phyloP scores from a whole-genome alignment of 2,797 vertebrate species.

The Characodon lateralis region DNA sequence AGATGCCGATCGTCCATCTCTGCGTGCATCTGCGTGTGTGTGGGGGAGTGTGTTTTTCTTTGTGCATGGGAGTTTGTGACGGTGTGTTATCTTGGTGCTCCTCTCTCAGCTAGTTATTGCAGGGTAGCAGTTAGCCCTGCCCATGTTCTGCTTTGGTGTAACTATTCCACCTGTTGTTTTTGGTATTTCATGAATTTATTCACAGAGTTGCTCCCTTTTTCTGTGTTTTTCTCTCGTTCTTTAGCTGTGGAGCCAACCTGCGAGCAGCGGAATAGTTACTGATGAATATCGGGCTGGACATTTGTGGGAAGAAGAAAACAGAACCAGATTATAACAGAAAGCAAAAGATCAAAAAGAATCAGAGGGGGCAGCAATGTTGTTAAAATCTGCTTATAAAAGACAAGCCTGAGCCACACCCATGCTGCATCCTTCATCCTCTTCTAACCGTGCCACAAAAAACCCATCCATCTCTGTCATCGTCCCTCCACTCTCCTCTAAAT shows the following conservation, averaged over 20 bases:
- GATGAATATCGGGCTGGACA: conserved; percentile 46
- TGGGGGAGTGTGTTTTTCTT: conserved; percentile 15
- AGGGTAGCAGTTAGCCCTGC: conserved; percentile 35
- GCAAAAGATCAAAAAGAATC: conserved; percentile 9
- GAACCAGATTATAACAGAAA: conserved; percentile 3
- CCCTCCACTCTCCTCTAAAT: conserved; percentile 4
- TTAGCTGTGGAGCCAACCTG: conserved; percentile 50
- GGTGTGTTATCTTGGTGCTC: conserved; percentile 30
- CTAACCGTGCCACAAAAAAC: conserved; percentile 14
- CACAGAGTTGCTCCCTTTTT: conserved; percentile 34
- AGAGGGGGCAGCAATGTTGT: conserved; percentile 36
- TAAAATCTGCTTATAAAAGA: conserved; percentile 28
- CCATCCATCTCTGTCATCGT: conserved; percentile 16
- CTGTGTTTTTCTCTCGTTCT: conserved; percentile 35
- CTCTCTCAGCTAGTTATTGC: conserved; percentile 30
- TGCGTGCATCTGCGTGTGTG: conserved; percentile 14
- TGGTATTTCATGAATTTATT: conserved; percentile 46
- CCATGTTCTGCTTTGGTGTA: conserved; percentile 15
- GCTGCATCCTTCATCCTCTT: conserved; percentile 32
- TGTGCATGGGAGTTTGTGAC: conserved; percentile 30
- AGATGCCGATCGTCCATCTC: conserved; percentile 32
- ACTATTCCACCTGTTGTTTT: conserved; percentile 40
- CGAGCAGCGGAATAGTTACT: conserved; percentile 27
- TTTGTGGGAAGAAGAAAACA: conserved; percentile 25
- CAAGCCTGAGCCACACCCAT: conserved; percentile 27